These are phyloP conservation scores for Antheraea mylitta DNA, from an alignment of 1,140 invertebrate genomes.

Conservation along the genomic window DNA sequence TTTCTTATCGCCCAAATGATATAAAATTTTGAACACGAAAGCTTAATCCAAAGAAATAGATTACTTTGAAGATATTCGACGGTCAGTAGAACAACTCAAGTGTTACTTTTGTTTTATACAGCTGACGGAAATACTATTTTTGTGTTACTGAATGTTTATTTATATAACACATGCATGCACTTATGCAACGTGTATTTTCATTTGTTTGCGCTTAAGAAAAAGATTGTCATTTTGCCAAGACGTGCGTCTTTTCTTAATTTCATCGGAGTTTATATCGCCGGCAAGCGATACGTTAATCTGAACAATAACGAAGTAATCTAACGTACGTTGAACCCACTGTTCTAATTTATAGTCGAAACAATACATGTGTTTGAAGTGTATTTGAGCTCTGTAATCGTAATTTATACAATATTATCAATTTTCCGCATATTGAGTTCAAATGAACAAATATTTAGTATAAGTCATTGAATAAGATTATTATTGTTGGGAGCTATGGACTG, in stretches of 20 bases:
- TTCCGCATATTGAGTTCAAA: not conserved
- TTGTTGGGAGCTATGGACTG: too few relatives aligned
- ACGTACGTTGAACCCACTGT: slow-evolving; percentile 35
- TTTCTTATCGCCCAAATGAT: too few relatives aligned
- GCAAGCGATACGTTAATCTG: not conserved
- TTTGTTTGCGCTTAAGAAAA: slow-evolving; percentile 23
- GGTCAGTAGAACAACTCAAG: too few relatives aligned
- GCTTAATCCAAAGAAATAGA: too few relatives aligned
- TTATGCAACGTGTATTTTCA: slow-evolving; percentile 14
- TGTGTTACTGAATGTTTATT: too few relatives aligned
- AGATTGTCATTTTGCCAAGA: slow-evolving; percentile 27
- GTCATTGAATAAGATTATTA: too few relatives aligned
- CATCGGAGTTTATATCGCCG: not conserved
- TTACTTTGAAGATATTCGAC: too few relatives aligned
- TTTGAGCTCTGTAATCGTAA: slow-evolving; percentile 7
- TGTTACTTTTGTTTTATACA: too few relatives aligned
- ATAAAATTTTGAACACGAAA: too few relatives aligned
- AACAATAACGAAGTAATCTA: slow-evolving; percentile 19
- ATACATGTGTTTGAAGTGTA: slow-evolving; percentile 16
- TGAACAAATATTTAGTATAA: not conserved
- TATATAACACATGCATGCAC: not conserved
- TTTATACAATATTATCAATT: slow-evolving; percentile 7
- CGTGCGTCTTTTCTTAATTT: slow-evolving; percentile 3
- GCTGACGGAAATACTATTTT: too few relatives aligned
- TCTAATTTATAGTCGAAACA: slow-evolving; percentile 20